phyloP scores from a whole-genome alignment of 2,888 invertebrate species.

The Hydrotaea cyrtoneurina region DNA sequence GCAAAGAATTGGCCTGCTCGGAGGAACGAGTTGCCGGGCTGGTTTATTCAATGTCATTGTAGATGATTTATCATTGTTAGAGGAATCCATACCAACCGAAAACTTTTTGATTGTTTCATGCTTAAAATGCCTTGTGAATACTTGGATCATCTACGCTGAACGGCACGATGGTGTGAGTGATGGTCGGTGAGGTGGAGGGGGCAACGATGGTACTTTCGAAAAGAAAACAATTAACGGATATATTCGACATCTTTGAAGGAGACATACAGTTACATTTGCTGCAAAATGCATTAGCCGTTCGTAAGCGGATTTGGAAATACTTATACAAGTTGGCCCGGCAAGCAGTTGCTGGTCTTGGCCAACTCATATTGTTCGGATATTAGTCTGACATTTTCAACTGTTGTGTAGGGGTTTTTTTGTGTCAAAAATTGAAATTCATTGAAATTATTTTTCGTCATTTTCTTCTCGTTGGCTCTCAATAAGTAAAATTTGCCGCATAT shows the following conservation, averaged over 20 bases:
- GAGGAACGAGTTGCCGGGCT: neutral
- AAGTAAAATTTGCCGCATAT: too few relatives aligned
- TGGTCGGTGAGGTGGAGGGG: neutral
- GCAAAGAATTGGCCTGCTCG: neutral
- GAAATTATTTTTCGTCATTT: too few relatives aligned
- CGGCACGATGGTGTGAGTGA: neutral
- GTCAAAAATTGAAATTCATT: too few relatives aligned
- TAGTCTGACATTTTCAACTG: too few relatives aligned
- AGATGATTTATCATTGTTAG: constrained; percentile 54
- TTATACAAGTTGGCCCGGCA: too few relatives aligned
- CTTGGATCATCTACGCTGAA: neutral
- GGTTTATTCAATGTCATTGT: neutral
- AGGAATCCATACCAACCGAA: constrained; percentile 11
- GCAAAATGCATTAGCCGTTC: neutral
- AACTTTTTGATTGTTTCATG: constrained; percentile 39
- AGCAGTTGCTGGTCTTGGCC: too few relatives aligned
- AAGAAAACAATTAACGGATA: neutral
- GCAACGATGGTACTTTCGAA: neutral
- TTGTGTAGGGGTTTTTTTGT: too few relatives aligned
- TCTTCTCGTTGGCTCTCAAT: too few relatives aligned
- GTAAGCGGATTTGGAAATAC: too few relatives aligned
- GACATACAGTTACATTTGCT: neutral
- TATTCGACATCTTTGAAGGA: neutral
- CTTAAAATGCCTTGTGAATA: constrained; percentile 4
- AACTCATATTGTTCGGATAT: too few relatives aligned